These are phyloP conservation scores for Diploptera punctata DNA, from an alignment of 2,888 invertebrate species.

Conservation along the genomic window DNA sequence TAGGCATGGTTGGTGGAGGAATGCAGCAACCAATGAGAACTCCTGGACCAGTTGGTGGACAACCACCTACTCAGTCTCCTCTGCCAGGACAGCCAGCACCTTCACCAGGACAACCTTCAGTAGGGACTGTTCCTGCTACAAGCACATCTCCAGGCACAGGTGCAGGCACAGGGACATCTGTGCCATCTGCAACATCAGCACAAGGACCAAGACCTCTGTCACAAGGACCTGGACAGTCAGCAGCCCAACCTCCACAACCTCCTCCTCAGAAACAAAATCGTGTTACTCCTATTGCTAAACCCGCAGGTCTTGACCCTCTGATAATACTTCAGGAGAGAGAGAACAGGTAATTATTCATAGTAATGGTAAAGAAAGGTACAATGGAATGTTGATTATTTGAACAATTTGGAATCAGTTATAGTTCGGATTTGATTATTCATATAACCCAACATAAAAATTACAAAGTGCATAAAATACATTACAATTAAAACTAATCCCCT, in stretches of 20 bases:
- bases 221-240: neutral
- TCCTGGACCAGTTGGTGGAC: constrained; percentile 25
- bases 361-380: no score
- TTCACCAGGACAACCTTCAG: neutral
- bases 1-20: neutral
- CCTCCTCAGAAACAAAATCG: constrained; percentile 51
- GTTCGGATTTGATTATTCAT: no score
- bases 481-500: no score
- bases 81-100: constrained; percentile 23
- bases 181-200: neutral
- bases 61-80: constrained; percentile 27
- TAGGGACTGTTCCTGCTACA: neutral
- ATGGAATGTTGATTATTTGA: no score
- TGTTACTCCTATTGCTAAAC: constrained; percentile 62
- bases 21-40: constrained; percentile 33
- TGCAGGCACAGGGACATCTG: neutral
- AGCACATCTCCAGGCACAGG: neutral
- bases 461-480: no score
- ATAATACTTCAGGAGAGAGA: constrained; percentile 64
- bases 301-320: constrained; percentile 63
- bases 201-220: constrained; percentile 30
- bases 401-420: no score
- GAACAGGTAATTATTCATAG: constrained; percentile 56
- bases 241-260: constrained; percentile 3
- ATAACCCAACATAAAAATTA: no score